Evolutionary conservation across 1,140 invertebrate species (phyloP).

Genomic region (Saccostrea glomerata): DNA sequence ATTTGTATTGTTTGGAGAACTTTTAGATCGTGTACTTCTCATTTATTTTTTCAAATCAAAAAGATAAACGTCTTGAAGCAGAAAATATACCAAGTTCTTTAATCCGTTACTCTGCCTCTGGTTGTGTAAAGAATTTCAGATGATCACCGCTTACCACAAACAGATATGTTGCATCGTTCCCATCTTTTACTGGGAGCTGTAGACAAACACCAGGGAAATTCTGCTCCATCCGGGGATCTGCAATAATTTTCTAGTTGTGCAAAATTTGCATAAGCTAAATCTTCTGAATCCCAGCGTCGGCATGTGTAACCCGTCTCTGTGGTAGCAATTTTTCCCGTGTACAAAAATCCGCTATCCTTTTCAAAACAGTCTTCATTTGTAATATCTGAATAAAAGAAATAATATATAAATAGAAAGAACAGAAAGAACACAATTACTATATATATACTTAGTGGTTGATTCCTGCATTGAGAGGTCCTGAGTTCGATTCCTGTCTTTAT

Average conservation of each 20-base stretch:
- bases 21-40: too few species aligned
- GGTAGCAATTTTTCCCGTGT: slow-evolving; percentile 19
- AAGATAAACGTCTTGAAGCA: too few species aligned
- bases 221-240: slow-evolving; percentile 33
- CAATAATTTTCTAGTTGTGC: slow-evolving; percentile 40
- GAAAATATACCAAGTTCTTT: too few species aligned
- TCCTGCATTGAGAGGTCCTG: too few species aligned
- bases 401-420: too few species aligned
- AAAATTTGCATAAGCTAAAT: not conserved
- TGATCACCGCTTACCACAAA: slow-evolving; percentile 20
- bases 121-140: too few species aligned
- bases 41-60: too few species aligned
- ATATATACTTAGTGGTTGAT: too few species aligned
- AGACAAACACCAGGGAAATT: slow-evolving; percentile 44
- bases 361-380: slow-evolving; percentile 6
- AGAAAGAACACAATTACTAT: too few species aligned
- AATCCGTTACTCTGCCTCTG: too few species aligned
- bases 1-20: too few species aligned
- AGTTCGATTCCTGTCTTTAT: too few species aligned
- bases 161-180: slow-evolving; percentile 21
- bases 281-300: slow-evolving; percentile 48
- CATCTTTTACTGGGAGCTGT: slow-evolving; percentile 9
- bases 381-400: not conserved
- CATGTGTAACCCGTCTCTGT: slow-evolving; percentile 14
- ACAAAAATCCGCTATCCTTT: slow-evolving; percentile 5